These are phyloP conservation scores for Drosophila cognata DNA, from an alignment of 2,888 invertebrate genomes.

Conservation along the genomic window DNA sequence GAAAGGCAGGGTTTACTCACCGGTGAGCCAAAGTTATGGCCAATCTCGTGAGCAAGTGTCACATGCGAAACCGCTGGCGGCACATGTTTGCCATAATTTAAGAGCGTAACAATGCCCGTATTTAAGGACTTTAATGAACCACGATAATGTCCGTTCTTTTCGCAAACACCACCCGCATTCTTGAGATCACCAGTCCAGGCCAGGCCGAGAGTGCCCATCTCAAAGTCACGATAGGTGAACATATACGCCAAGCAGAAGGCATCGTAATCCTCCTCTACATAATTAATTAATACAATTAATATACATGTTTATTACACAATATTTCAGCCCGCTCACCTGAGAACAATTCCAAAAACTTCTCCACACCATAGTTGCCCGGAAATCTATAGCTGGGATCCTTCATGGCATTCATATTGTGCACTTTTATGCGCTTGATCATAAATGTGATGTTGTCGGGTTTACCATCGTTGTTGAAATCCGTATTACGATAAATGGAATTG, in stretches of 20 bases:
- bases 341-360: slow-evolving; percentile 98
- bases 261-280: slow-evolving; percentile 97
- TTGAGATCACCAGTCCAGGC: slow-evolving; percentile 99
- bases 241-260: slow-evolving; percentile 99
- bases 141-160: slow-evolving; percentile 98
- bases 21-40: slow-evolving; percentile 99
- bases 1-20: slow-evolving; percentile 86
- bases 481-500: slow-evolving; percentile 94
- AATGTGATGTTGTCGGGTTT: slow-evolving; percentile 96
- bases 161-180: slow-evolving; percentile 99
- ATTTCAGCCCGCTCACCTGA: slow-evolving; percentile 88
- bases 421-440: slow-evolving; percentile 98
- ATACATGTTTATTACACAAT: not conserved
- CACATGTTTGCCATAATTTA: slow-evolving; percentile 99
- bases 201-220: slow-evolving; percentile 97
- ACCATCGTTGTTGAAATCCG: slow-evolving; percentile 97
- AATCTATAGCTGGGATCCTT: slow-evolving; percentile 95
- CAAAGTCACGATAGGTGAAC: slow-evolving; percentile 98
- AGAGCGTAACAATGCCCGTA: slow-evolving; percentile 98
- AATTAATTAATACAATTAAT: not conserved
- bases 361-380: slow-evolving; percentile 98
- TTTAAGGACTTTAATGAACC: slow-evolving; percentile 97
- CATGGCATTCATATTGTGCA: slow-evolving; percentile 94
- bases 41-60: slow-evolving; percentile 99
- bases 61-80: slow-evolving; percentile 99